Evolutionary conservation across 2,113 vertebrate genomes (phyloP), one percentile per base, ranked within the genome.

Genomic region (Pterocles gutturalis): DNA sequence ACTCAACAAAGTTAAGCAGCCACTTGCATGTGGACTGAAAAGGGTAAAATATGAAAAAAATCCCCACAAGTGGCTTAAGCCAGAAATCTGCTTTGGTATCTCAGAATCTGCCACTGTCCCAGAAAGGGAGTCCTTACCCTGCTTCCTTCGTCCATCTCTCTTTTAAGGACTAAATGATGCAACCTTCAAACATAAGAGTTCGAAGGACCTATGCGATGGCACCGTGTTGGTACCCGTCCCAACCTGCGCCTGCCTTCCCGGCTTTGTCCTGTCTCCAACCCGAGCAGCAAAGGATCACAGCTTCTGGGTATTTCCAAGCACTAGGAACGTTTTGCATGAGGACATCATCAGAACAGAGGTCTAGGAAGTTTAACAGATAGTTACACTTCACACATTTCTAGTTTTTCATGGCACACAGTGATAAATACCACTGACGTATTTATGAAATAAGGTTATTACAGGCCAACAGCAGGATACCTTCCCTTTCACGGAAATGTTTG

Each of bases 361-460:
- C 46, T n/a, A 34, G 17, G 33, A 66, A 79, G 15, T 19, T 89
- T 26, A 11, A 13, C 14, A 80, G 20, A 10, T 1, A 62, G 24
- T 3, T 31, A 11, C 17, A 67, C 26, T 62, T 54, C 24, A 25
- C 0, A 2, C 18, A 62, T 20, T 62, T 58, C 7, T 62, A 8
- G 7, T 38, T 83, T 70, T 53, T 43, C 41, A 62, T 33, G 26
- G 36, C 46, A 79, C 41, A 43, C 1, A 43, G n/a, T 4, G 10
- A 79, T 7, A 79, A 82, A 61, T 0, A 1, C 21, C 55, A 19
- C n/a, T 0, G 1, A 33, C 0, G 1, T 14, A 48, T 48, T 75
- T 38, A 43, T 13, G 5, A 77, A 82, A 25, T 18, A 48, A 64
- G 12, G 51, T 64, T 70, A 77, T 22, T 26, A 53, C 4, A 85